Base-by-base conservation (phyloP, 2,797 vertebrate genomes). In the Gouania willdenowi region DNA sequence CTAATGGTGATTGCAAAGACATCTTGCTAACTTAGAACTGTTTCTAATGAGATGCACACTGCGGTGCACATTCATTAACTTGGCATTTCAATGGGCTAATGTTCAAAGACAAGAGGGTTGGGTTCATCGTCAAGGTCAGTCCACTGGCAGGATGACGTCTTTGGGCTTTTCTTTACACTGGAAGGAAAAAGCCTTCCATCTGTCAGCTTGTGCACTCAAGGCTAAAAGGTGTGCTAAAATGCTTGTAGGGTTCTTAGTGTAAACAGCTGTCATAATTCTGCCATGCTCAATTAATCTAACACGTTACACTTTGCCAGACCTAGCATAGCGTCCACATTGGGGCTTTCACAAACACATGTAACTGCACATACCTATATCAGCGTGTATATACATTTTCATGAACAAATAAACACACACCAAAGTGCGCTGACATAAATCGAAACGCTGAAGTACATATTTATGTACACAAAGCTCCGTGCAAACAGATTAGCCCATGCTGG, bases 231-330 rank as follows among this genome's bases (percentile, higher is more conserved):
- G 79, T 79, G 75, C 65, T 84, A 76, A 87, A 86, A 87, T 75
- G 71, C 78, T 83, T 41, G 47, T 75, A 74, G 66, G 67, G 75
- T 57, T 77, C 66, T 73, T 67, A 73, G 76, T 85, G 84, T 90
- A 89, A 89, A 88, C 86, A 89, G 77, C 83, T 87, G 86, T 87
- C 87, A 87, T 85, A 82, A 85, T 84, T 80, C 83, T 87, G 84
- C 81, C 85, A 87, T 69, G 82, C 75, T 85, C 82, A 87, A 86
- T 86, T 83, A 84, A 80, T 86, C 73, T 82, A 82, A 77, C 68
- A 75, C 69, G 63, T 75, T 75, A 79, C 79, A 73, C 76, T 84
- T 84, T 85, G 82, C 79, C 82, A 84, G 79, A 83, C 66, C 54
- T 37, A 62, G 65, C 54, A 39, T 59, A 55, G 63, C 14, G 43